Evolutionary conservation across 2,113 vertebrate genomes (phyloP).

Genomic region (Mugil cephalus): DNA sequence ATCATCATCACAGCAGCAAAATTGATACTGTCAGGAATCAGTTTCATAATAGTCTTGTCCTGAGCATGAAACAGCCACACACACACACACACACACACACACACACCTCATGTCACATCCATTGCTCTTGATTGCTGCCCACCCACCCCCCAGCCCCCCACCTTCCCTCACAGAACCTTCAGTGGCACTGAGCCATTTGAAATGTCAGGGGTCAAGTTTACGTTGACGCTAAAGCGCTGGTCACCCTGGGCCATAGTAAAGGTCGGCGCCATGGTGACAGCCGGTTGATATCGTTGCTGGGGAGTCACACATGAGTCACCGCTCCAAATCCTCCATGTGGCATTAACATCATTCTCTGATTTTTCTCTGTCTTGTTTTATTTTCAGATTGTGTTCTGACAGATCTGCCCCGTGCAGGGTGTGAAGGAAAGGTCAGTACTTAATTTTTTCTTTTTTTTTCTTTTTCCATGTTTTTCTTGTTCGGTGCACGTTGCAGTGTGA

Average conservation of each 20-base stretch:
- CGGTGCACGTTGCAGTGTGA: not conserved
- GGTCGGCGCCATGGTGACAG: constrained; percentile 78
- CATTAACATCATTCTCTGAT: constrained; percentile 74
- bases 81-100: constrained; percentile 15
- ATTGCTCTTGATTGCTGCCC: constrained; percentile 52
- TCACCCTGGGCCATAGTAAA: constrained; percentile 82
- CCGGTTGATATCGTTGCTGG: constrained; percentile 71
- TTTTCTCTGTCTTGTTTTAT: constrained; percentile 41
- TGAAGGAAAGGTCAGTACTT: constrained; percentile 60
- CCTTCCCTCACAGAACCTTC: constrained; percentile 30
- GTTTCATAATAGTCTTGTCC: not conserved
- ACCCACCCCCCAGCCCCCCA: constrained; percentile 34
- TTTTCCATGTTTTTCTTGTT: not conserved
- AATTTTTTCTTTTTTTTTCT: not conserved
- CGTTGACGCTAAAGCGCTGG: constrained; percentile 72
- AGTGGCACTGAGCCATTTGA: constrained; percentile 72
- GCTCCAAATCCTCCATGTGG: constrained; percentile 65
- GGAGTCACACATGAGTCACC: constrained; percentile 69
- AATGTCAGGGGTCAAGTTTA: constrained; percentile 85
- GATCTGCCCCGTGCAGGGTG: constrained; percentile 41
- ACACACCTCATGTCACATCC: constrained; percentile 34
- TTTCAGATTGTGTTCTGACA: constrained; percentile 61
- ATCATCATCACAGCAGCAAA: not conserved
- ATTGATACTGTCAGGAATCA: not conserved
- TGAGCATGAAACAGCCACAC: not conserved